phyloP scores from a whole-genome alignment of 2,113 vertebrate genomes.

The Bombycilla garrulus region DNA sequence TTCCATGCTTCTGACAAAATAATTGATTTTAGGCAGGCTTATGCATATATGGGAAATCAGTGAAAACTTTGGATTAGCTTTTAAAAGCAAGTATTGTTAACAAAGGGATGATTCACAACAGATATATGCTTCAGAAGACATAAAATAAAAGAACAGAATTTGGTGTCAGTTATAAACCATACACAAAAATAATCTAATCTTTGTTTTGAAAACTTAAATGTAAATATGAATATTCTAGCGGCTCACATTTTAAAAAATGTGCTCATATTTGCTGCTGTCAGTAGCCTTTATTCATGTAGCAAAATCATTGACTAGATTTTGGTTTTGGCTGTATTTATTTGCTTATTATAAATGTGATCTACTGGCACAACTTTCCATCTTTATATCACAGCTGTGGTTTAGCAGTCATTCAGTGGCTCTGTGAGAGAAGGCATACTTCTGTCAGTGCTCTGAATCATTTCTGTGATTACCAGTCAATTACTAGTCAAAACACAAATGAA shows the following conservation, averaged over 20 bases:
- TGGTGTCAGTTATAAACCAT: neutral
- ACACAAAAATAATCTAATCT: neutral
- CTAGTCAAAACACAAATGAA: neutral
- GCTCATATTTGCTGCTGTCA: conserved; percentile 25
- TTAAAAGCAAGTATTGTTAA: neutral
- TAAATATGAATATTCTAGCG: neutral
- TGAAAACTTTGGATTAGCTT: neutral
- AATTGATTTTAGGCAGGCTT: neutral
- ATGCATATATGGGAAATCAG: neutral
- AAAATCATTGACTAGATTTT: conserved; percentile 24
- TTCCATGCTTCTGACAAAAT: neutral
- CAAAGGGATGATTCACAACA: neutral
- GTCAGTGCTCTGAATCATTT: neutral
- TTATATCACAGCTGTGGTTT: neutral
- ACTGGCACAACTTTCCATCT: conserved; percentile 2
- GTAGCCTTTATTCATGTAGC: neutral
- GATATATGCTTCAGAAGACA: neutral
- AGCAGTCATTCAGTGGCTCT: neutral
- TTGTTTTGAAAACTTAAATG: conserved; percentile 30
- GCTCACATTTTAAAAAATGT: neutral
- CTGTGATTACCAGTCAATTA: neutral
- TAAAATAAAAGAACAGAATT: conserved; percentile 9
- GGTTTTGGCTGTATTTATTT: conserved; percentile 43
- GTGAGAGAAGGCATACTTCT: neutral
- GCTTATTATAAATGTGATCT: conserved; percentile 6